Conservation (phyloP, 1,140 invertebrate species). For the Philotrypesis tridentata region DNA sequence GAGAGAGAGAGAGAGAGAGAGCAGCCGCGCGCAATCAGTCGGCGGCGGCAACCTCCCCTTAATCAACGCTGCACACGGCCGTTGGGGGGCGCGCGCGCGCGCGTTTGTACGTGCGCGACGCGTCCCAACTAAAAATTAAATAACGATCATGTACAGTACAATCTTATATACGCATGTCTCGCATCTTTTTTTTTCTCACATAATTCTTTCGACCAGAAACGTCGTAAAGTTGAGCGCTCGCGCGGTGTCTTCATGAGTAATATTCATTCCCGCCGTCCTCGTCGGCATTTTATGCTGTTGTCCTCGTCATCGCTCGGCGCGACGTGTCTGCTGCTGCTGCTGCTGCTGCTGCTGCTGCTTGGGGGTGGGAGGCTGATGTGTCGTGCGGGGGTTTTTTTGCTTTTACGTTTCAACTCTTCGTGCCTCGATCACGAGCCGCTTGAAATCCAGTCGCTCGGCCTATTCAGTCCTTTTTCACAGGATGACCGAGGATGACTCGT, state of each 20-base stretch:
- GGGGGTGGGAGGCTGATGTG: background rate
- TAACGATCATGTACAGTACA: background rate
- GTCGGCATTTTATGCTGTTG: no score
- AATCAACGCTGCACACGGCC: background rate
- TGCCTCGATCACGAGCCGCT: background rate
- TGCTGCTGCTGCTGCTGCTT: no score
- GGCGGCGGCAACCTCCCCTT: no score
- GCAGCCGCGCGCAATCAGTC: no score
- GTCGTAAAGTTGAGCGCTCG: background rate
- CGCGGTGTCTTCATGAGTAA: no score
- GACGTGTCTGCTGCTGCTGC: no score
- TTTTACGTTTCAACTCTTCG: no score
- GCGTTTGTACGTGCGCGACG: no score
- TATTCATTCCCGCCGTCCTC: background rate
- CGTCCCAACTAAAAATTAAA: background rate
- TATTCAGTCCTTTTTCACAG: constrained; percentile 50
- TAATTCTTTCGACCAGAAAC: background rate
- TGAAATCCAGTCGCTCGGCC: background rate
- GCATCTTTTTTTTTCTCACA: no score
- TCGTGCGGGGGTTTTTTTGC: background rate
- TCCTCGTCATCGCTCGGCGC: background rate
- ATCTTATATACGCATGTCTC: no score
- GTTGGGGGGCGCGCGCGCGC: no score
- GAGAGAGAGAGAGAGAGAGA: no score
- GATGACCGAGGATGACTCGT: constrained; percentile 54